Conservation (phyloP, 2,113 vertebrate species). For the Meleagris gallopavo region DNA sequence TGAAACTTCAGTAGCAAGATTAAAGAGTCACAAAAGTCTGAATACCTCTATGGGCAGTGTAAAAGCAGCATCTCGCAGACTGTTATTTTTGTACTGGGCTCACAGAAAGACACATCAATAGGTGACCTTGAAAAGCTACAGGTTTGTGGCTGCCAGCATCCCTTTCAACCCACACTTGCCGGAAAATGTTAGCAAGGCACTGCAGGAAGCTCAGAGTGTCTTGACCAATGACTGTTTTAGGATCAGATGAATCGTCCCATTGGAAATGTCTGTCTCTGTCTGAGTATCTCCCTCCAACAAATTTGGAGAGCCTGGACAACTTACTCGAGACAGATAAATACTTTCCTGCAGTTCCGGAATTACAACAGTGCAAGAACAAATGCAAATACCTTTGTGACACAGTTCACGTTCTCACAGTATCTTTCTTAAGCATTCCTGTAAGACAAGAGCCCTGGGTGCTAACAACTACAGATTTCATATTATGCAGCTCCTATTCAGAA, state of each 20-base stretch:
- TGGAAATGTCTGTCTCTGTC: background rate
- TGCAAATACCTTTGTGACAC: background rate
- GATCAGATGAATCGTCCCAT: background rate
- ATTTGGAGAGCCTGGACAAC: background rate
- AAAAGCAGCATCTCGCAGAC: background rate
- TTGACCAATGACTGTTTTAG: background rate
- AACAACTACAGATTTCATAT: background rate
- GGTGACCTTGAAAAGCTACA: background rate
- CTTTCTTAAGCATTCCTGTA: background rate
- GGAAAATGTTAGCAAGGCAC: background rate
- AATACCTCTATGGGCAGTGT: background rate
- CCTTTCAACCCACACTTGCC: background rate
- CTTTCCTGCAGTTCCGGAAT: background rate
- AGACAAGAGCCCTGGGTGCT: background rate
- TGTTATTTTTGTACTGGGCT: background rate
- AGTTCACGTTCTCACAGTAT: rapidly evolving
- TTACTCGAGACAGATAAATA: background rate
- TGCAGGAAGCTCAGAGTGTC: background rate
- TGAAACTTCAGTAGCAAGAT: background rate
- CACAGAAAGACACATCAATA: background rate
- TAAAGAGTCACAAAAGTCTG: background rate
- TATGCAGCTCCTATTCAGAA: background rate
- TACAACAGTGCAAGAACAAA: background rate
- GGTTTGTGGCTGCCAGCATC: background rate
- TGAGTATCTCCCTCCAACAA: background rate